These are phyloP conservation scores for Acridotheres tristis DNA, from an alignment of 2,797 vertebrate species.

Conservation along the genomic window DNA sequence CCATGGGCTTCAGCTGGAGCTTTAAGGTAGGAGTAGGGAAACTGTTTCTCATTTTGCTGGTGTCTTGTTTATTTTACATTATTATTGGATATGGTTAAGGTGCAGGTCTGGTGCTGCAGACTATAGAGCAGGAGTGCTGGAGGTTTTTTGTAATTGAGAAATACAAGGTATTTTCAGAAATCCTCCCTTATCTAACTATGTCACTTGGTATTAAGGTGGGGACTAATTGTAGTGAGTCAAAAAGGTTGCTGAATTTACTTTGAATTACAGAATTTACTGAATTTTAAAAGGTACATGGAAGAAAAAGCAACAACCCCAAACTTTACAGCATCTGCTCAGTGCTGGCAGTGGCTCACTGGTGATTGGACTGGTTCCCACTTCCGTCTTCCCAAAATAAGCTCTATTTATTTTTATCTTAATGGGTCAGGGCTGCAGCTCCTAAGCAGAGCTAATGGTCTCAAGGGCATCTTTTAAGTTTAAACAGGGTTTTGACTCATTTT, in stretches of 20 bases:
- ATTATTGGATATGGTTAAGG: accelerated
- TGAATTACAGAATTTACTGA: not conserved
- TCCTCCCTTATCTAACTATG: not conserved
- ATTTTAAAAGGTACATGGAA: not conserved
- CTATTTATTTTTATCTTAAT: constrained; percentile 62
- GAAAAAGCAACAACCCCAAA: not conserved
- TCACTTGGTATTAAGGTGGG: not conserved
- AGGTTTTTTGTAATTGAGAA: not conserved
- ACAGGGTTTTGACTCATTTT: constrained; percentile 51
- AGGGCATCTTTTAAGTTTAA: constrained; percentile 36
- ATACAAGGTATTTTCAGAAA: not conserved
- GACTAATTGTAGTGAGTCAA: not conserved
- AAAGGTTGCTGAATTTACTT: not conserved
- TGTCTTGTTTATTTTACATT: not conserved
- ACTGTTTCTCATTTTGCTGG: not conserved
- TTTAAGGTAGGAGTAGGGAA: not conserved
- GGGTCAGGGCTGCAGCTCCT: constrained; percentile 6
- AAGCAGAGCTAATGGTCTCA: constrained; percentile 27
- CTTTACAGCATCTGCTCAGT: not conserved
- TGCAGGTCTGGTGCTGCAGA: not conserved
- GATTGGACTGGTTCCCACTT: constrained; percentile 13
- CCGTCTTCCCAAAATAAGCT: constrained; percentile 32
- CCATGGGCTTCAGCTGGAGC: accelerated
- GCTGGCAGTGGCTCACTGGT: not conserved
- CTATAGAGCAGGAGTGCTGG: not conserved